Evolutionary conservation across 2,113 vertebrate species (phyloP).

Genomic region (Chlorodrepanis virens): DNA sequence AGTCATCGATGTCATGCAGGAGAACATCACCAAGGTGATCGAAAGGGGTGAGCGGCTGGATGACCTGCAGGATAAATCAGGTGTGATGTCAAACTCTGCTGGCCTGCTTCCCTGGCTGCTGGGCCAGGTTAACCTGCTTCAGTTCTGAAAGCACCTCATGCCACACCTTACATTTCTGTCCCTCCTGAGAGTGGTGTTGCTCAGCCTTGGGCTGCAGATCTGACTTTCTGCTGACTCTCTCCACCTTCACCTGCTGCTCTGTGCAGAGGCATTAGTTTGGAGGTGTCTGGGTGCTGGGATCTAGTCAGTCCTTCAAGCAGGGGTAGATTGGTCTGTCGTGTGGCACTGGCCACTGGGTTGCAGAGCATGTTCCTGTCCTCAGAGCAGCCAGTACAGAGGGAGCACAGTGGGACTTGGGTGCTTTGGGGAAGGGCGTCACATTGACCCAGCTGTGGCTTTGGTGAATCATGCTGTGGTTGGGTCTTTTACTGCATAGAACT

Average conservation of each 20-base stretch:
- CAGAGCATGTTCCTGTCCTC: not conserved
- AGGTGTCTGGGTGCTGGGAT: not conserved
- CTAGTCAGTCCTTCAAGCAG: not conserved
- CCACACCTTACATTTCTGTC: not conserved
- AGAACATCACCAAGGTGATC: conserved; percentile 99
- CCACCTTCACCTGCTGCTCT: not conserved
- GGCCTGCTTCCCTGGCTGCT: not conserved
- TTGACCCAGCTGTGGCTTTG: not conserved
- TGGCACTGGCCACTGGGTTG: not conserved
- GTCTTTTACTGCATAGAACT: not conserved
- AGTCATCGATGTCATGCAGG: conserved; percentile 99
- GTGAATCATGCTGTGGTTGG: not conserved
- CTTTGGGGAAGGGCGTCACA: not conserved
- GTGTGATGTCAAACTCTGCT: conserved; percentile 64
- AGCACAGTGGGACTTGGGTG: not conserved
- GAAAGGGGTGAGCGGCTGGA: conserved; percentile 95
- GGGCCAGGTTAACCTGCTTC: not conserved
- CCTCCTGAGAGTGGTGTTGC: not conserved
- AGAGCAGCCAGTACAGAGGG: not conserved
- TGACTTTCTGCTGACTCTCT: not conserved
- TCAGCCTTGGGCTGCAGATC: not conserved
- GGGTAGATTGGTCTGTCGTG: not conserved
- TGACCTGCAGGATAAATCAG: conserved; percentile 98
- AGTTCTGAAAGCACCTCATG: not conserved
- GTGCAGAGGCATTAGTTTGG: not conserved